Evolutionary conservation across 2,888 invertebrate genomes (phyloP).

Genomic region (Hirtodrosophila cameraria): DNA sequence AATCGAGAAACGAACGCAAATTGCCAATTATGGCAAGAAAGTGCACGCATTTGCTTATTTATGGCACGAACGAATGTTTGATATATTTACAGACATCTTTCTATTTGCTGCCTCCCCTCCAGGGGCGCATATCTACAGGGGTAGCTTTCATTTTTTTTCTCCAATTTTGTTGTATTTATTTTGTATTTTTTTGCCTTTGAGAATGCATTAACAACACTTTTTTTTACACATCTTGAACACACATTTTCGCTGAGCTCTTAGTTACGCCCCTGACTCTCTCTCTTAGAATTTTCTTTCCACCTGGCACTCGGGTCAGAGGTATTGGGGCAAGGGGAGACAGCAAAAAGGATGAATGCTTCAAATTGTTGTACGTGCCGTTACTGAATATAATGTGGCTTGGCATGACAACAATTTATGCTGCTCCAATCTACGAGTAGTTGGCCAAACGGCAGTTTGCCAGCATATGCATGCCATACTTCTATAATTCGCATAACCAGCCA

Average conservation of each 20-base stretch:
- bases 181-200: too few species aligned
- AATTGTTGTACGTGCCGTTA: constrained; percentile 64
- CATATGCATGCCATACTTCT: constrained; percentile 49
- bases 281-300: constrained; percentile 4
- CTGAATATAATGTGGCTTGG: constrained; percentile 70
- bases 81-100: constrained; percentile 64
- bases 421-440: constrained; percentile 9
- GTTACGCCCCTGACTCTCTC: not conserved
- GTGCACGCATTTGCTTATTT: constrained; percentile 72
- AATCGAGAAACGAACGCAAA: constrained; percentile 60
- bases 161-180: too few species aligned
- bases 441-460: constrained; percentile 21
- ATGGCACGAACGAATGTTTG: constrained; percentile 64
- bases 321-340: too few species aligned
- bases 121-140: not conserved
- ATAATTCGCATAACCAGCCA: constrained; percentile 51
- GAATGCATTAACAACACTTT: too few species aligned
- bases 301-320: constrained; percentile 10
- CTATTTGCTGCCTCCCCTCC: constrained; percentile 2
- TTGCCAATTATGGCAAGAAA: constrained; percentile 72
- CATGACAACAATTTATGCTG: constrained; percentile 70
- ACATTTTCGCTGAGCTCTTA: too few species aligned
- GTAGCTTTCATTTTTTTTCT: not conserved
- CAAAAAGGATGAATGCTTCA: constrained; percentile 25
- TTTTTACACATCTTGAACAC: too few species aligned